Evolutionary conservation across 2,797 vertebrate species (phyloP).

Genomic region (Chelidonichthys spinosus): DNA sequence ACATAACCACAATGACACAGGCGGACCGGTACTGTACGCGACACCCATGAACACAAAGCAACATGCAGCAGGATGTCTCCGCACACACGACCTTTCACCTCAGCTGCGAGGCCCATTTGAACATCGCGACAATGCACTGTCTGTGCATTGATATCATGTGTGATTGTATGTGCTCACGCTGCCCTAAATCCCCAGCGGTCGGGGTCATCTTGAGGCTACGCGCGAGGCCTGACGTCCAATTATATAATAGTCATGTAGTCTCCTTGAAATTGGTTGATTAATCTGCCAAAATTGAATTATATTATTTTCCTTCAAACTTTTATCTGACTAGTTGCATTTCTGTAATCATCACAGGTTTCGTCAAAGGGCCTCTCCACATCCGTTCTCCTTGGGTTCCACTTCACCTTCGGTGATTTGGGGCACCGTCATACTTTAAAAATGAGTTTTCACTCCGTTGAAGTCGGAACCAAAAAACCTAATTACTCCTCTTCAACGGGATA

Average conservation of each 20-base stretch:
- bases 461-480: slow-evolving; percentile 25
- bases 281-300: neutral
- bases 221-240: neutral
- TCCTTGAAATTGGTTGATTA: neutral
- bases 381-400: slow-evolving; percentile 12
- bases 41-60: slow-evolving; percentile 32
- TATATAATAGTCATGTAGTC: neutral
- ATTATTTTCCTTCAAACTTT: no score
- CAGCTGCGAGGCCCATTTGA: slow-evolving; percentile 26
- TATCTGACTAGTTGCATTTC: no score
- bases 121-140: slow-evolving; percentile 42
- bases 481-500: neutral
- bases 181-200: neutral
- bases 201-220: neutral
- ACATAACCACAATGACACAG: slow-evolving; percentile 42
- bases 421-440: slow-evolving; percentile 24
- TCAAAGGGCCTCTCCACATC: neutral
- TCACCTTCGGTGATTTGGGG: neutral
- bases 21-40: slow-evolving; percentile 6
- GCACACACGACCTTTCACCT: slow-evolving; percentile 12
- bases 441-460: slow-evolving; percentile 20
- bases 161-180: slow-evolving; percentile 4
- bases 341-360: no score
- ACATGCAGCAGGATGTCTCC: slow-evolving; percentile 17
- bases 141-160: slow-evolving; percentile 51